Evolutionary conservation across 2,888 invertebrate species (phyloP).

Genomic region (Euproctis similis): DNA sequence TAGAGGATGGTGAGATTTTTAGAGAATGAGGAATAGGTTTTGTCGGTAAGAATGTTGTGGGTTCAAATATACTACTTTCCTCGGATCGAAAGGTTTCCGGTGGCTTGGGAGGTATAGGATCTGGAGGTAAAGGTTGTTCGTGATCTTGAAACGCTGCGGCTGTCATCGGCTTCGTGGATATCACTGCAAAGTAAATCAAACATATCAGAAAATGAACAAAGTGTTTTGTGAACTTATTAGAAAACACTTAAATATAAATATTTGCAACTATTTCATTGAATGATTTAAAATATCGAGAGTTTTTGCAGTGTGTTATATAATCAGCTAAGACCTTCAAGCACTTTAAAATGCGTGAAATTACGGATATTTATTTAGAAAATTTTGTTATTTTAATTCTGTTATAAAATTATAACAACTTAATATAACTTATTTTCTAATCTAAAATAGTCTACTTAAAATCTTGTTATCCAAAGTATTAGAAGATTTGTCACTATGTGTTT

Average conservation of each 20-base stretch:
- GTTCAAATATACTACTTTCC: constrained; percentile 39
- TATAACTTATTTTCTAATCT: no score
- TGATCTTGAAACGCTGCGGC: constrained; percentile 27
- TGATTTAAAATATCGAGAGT: not conserved
- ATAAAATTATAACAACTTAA: no score
- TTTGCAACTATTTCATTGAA: constrained; percentile 15
- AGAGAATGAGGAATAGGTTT: constrained; percentile 56
- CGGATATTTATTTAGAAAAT: no score
- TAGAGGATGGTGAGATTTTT: constrained; percentile 68
- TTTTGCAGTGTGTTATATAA: not conserved
- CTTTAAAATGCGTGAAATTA: no score
- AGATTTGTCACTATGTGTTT: no score
- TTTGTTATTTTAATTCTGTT: no score
- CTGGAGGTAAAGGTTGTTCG: constrained; percentile 28
- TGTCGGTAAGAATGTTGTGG: constrained; percentile 38
- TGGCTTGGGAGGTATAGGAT: constrained; percentile 39
- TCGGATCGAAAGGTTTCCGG: constrained; percentile 34
- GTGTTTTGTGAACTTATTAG: no score
- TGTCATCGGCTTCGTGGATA: constrained; percentile 12
- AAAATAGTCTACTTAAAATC: no score
- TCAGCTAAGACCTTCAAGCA: not conserved
- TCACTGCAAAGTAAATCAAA: constrained; percentile 19
- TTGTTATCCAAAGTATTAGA: no score
- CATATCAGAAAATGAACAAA: no score
- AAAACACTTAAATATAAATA: no score